Evolutionary conservation across 2,797 vertebrate genomes (phyloP).

Genomic region (Epinephelus malabaricus): DNA sequence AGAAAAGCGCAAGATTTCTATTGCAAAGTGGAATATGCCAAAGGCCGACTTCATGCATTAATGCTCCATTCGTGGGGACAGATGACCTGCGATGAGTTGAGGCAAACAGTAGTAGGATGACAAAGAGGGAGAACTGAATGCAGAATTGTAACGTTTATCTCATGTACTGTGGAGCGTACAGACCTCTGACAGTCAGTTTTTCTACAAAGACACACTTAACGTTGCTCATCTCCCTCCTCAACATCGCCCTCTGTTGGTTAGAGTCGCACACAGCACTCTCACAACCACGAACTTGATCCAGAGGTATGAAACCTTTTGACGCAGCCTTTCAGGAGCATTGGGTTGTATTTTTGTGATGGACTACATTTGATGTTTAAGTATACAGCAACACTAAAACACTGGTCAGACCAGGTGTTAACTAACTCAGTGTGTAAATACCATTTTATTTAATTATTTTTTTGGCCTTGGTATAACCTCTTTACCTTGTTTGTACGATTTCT

Average conservation of each 20-base stretch:
- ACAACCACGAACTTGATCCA: constrained; percentile 24
- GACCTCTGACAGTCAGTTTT: constrained; percentile 10
- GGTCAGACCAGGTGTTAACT: constrained; percentile 70
- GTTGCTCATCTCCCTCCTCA: constrained; percentile 22
- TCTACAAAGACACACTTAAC: constrained; percentile 8
- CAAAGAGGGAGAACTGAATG: constrained; percentile 20
- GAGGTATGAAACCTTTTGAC: constrained; percentile 24
- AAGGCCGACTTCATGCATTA: constrained; percentile 27
- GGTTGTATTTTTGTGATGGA: constrained; percentile 46
- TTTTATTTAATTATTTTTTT: constrained; percentile 78
- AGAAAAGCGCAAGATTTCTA: constrained; percentile 25
- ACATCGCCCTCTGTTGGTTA: constrained; percentile 61
- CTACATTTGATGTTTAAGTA: constrained; percentile 60
- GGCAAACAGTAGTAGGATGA: background rate
- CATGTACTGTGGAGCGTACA: constrained; percentile 10
- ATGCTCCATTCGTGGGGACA: constrained; percentile 9
- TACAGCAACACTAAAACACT: constrained; percentile 86
- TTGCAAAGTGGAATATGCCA: constrained; percentile 37
- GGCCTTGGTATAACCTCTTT: constrained; percentile 67
- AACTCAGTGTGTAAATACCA: constrained; percentile 72
- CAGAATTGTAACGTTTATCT: constrained; percentile 21
- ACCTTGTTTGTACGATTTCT: constrained; percentile 64
- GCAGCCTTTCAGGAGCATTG: constrained; percentile 39
- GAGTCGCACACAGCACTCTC: constrained; percentile 33
- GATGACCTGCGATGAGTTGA: background rate